Conservation (phyloP, 2,888 invertebrate genomes). For the Epicampocera succincta region DNA sequence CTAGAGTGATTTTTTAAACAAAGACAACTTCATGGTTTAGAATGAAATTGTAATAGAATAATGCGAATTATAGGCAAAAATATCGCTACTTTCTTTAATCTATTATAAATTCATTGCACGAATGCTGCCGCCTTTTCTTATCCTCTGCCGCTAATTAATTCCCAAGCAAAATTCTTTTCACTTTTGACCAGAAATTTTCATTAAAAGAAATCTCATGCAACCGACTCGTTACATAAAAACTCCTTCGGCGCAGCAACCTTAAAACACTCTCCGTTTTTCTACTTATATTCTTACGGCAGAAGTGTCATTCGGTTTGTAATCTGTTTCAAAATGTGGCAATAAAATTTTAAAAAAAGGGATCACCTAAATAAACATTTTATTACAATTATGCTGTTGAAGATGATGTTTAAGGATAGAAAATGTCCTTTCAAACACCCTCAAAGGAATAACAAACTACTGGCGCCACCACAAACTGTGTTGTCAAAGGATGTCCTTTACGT, state of each 20-base stretch:
- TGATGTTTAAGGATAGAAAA: neutral
- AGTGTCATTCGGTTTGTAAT: conserved; percentile 62
- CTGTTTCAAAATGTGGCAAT: conserved; percentile 56
- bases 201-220: no score
- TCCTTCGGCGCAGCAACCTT: neutral
- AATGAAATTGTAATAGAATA: no score
- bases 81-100: no score
- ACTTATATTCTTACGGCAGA: conserved; percentile 16
- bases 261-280: neutral
- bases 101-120: no score
- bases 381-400: conserved; percentile 1
- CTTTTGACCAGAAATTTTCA: no score
- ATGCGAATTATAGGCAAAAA: no score
- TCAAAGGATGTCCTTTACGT: conserved; percentile 49
- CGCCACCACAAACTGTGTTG: conserved; percentile 67
- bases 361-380: conserved; percentile 17
- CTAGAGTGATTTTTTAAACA: no score
- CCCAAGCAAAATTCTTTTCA: no score
- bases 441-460: conserved; percentile 32
- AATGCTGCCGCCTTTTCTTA: no score
- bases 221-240: no score
- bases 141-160: no score
- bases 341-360: conserved; percentile 54
- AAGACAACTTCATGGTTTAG: no score
- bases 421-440: conserved; percentile 20